Evolutionary conservation across 1,140 invertebrate genomes (phyloP).

Genomic region (Agrilus planipennis): DNA sequence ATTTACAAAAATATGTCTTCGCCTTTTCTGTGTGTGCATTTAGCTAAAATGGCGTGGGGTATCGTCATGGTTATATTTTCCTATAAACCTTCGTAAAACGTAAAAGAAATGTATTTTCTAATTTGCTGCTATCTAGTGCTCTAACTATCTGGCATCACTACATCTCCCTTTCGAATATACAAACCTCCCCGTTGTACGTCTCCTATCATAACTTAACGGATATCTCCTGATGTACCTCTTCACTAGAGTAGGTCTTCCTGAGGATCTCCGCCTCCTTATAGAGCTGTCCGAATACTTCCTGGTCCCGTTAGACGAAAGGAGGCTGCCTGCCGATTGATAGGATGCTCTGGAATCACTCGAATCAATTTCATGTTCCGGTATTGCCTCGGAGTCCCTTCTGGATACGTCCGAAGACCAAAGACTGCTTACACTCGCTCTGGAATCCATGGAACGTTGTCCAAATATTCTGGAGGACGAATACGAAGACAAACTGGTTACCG

Average conservation of each 20-base stretch:
- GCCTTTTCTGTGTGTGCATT: too few species aligned
- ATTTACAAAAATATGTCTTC: too few species aligned
- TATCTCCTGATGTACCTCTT: slow-evolving; percentile 30
- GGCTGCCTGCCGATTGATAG: slow-evolving; percentile 21
- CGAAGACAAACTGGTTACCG: slow-evolving; percentile 30
- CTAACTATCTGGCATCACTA: too few species aligned
- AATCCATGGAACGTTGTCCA: slow-evolving; percentile 32
- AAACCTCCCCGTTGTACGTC: slow-evolving; percentile 37
- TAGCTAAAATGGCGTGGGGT: too few species aligned
- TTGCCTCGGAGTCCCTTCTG: slow-evolving; percentile 30
- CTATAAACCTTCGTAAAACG: too few species aligned
- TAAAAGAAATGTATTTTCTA: too few species aligned
- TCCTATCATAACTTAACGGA: slow-evolving; percentile 32
- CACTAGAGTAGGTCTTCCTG: slow-evolving; percentile 26
- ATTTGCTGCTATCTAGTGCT: too few species aligned
- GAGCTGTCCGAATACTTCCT: slow-evolving; percentile 30
- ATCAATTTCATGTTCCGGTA: slow-evolving; percentile 32
- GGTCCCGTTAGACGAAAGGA: slow-evolving; percentile 27
- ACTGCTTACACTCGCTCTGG: slow-evolving; percentile 28
- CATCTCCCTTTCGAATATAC: too few species aligned
- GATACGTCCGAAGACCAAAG: slow-evolving; percentile 32
- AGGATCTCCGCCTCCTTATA: slow-evolving; percentile 20
- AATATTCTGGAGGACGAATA: slow-evolving; percentile 30
- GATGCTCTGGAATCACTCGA: slow-evolving; percentile 27
- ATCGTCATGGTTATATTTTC: too few species aligned